Evolutionary conservation across 2,888 invertebrate genomes (phyloP).

Genomic region (Galeruca laticollis): DNA sequence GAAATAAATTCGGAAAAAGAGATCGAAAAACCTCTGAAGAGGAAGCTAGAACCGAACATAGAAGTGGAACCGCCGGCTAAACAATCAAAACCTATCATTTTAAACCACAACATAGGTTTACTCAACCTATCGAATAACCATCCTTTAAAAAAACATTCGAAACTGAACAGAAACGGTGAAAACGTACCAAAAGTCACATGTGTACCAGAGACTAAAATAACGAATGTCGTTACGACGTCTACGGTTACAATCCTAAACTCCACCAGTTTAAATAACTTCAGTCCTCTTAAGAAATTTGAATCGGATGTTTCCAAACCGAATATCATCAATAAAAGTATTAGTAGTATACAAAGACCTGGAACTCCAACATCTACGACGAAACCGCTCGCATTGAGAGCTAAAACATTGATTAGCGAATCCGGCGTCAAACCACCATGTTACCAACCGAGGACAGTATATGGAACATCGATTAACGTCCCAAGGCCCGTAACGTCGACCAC

Average conservation of each 20-base stretch:
- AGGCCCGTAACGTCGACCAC: conserved; percentile 51
- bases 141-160: conserved; percentile 60
- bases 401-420: conserved; percentile 36
- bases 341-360: conserved; percentile 29
- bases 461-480: conserved; percentile 59
- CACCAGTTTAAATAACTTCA: not conserved
- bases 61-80: conserved; percentile 54
- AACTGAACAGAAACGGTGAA: conserved; percentile 54
- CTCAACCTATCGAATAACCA: conserved; percentile 64
- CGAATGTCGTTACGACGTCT: conserved; percentile 1
- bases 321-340: conserved; percentile 18
- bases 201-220: conserved; percentile 11
- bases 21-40: conserved; percentile 47
- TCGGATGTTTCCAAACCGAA: not conserved
- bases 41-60: conserved; percentile 44
- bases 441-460: conserved; percentile 59
- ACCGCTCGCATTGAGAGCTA: conserved; percentile 35
- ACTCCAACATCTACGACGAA: conserved; percentile 38
- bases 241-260: not conserved
- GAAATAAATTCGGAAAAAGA: conserved; percentile 17
- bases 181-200: conserved; percentile 25
- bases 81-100: conserved; percentile 58
- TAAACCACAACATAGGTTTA: conserved; percentile 60
- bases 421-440: conserved; percentile 57
- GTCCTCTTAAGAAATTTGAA: conserved; percentile 14